Evolutionary conservation across 2,888 invertebrate species (phyloP).

Genomic region (Chelonus formosanus): DNA sequence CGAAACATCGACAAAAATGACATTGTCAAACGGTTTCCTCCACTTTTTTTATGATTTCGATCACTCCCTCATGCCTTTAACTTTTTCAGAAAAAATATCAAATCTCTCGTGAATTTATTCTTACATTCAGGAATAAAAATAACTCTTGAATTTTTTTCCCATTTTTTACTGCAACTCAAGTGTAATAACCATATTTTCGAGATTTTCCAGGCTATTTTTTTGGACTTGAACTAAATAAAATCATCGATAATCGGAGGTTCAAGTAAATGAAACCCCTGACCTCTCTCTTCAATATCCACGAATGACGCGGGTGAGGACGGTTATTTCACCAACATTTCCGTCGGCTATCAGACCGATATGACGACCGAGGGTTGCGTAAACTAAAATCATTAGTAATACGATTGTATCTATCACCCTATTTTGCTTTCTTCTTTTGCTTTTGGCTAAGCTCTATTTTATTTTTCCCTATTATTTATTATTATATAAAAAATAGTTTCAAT

Average conservation of each 20-base stretch:
- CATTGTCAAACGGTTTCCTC: constrained; percentile 34
- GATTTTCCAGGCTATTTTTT: constrained; percentile 34
- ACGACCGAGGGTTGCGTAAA: constrained; percentile 53
- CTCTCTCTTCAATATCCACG: constrained; percentile 18
- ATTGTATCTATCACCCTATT: constrained; percentile 44
- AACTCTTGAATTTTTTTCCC: not conserved
- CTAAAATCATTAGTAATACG: constrained; percentile 61
- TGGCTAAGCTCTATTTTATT: not conserved
- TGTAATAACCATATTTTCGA: constrained; percentile 4
- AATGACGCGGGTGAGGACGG: constrained; percentile 34
- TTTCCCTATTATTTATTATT: not conserved
- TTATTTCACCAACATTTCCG: constrained; percentile 54
- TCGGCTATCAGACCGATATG: constrained; percentile 56
- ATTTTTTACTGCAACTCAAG: not conserved
- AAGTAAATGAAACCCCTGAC: constrained; percentile 40
- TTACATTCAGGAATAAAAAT: too few species aligned
- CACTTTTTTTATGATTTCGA: constrained; percentile 9
- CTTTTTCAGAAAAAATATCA: not conserved
- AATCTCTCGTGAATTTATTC: too few species aligned
- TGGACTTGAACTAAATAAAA: constrained; percentile 54
- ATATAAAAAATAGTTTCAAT: too few species aligned
- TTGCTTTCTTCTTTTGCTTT: constrained; percentile 7
- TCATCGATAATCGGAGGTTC: constrained; percentile 52
- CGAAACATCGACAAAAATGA: constrained; percentile 40
- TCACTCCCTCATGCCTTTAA: not conserved